phyloP scores from a whole-genome alignment of 2,888 invertebrate species.

The Stenchaetothrips biformis region DNA sequence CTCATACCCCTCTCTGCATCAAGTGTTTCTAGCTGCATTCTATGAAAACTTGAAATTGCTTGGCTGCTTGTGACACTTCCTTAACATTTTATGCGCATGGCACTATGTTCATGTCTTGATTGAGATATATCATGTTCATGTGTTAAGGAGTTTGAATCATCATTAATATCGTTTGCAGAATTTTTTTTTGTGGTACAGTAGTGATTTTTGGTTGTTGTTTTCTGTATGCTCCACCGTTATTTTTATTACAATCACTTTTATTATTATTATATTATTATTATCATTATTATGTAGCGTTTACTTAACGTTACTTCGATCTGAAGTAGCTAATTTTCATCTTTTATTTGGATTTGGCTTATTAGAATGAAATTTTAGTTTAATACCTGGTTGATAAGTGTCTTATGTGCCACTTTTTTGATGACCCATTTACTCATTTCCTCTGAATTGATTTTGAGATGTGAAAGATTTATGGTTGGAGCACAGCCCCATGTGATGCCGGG shows the following conservation, averaged over 20 bases:
- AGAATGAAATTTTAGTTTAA: background rate
- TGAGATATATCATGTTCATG: background rate
- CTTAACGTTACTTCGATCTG: too few species aligned
- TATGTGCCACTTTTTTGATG: background rate
- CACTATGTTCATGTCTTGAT: background rate
- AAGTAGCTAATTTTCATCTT: background rate
- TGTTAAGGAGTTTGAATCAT: background rate
- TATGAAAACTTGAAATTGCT: too few species aligned
- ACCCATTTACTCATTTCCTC: too few species aligned
- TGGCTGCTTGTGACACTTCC: too few species aligned
- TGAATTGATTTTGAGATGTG: background rate
- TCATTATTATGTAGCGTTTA: background rate
- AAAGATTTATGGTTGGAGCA: background rate
- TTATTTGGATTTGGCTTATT: background rate
- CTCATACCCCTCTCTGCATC: too few species aligned
- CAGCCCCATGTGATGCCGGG: background rate
- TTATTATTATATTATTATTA: background rate
- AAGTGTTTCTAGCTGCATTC: too few species aligned
- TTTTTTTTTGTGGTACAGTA: background rate
- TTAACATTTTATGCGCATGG: background rate
- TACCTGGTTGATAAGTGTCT: background rate
- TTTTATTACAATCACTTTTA: background rate
- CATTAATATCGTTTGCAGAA: background rate
- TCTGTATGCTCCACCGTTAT: background rate
- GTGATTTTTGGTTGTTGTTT: background rate